These are phyloP conservation scores for Columba janthina DNA, from an alignment of 2,113 vertebrate species.

Conservation along the genomic window DNA sequence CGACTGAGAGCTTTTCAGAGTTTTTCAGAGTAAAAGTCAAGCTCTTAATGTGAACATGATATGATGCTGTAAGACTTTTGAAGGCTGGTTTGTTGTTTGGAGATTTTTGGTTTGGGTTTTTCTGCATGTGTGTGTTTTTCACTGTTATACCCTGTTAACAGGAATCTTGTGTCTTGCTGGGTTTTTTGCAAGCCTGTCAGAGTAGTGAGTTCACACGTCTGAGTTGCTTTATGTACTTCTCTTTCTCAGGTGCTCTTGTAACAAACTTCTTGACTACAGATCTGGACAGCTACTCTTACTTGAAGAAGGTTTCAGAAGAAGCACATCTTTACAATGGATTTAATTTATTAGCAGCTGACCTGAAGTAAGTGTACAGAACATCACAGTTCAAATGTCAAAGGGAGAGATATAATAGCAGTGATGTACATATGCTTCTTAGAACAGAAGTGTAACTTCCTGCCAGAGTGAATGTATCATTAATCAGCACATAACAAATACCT, in stretches of 20 bases:
- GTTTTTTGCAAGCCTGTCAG: not conserved
- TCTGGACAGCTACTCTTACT: constrained; percentile 89
- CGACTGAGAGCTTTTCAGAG: not conserved
- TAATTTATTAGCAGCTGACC: constrained; percentile 93
- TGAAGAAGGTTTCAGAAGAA: constrained; percentile 90
- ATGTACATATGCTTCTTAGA: not conserved
- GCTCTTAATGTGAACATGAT: not conserved
- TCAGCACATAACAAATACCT: not conserved
- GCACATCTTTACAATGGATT: constrained; percentile 95
- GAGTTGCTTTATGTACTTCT: constrained; percentile 3
- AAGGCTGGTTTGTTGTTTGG: not conserved
- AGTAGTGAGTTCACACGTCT: not conserved
- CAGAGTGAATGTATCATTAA: not conserved
- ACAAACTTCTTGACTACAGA: constrained; percentile 89
- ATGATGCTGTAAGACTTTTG: not conserved
- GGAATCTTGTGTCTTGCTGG: not conserved
- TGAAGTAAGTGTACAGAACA: constrained; percentile 82
- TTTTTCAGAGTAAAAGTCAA: not conserved
- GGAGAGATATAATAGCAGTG: not conserved
- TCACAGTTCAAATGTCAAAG: not conserved
- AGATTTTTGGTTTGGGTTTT: not conserved
- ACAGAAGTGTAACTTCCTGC: not conserved
- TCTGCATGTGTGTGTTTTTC: not conserved
- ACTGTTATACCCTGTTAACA: not conserved
- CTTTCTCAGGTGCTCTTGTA: constrained; percentile 85